Conservation (phyloP, 2,113 vertebrate genomes). For the Halichoeres trimaculatus region DNA sequence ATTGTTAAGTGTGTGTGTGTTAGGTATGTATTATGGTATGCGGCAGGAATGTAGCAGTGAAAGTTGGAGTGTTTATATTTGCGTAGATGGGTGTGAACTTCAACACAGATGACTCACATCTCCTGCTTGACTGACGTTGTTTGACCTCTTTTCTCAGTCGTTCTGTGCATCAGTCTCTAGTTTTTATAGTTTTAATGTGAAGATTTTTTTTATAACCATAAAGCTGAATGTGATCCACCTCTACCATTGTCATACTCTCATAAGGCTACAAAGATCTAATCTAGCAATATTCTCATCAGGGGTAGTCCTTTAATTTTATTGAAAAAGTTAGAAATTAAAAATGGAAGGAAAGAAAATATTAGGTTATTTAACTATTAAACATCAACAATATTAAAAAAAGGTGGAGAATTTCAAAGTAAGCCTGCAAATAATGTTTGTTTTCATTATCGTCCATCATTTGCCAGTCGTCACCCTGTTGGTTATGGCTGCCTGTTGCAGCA, state of each 20-base stretch:
- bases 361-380: too few species aligned
- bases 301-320: too few species aligned
- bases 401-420: too few species aligned
- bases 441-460: too few species aligned
- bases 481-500: too few species aligned
- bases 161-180: not conserved
- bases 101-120: not conserved
- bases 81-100: not conserved
- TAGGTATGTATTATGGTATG: slow-evolving; percentile 6
- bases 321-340: too few species aligned
- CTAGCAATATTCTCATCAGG: too few species aligned
- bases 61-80: not conserved
- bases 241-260: not conserved
- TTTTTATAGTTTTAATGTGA: not conserved
- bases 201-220: not conserved
- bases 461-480: too few species aligned
- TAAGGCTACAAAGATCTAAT: too few species aligned
- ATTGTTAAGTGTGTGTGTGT: not conserved
- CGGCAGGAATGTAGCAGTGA: not conserved
- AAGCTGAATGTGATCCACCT: not conserved
- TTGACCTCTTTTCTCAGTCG: not conserved
- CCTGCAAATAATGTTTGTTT: too few species aligned
- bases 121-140: not conserved
- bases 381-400: too few species aligned
- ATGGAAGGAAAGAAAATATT: too few species aligned